A percentile compares a stretch with the other conserved stretches of the same genome.
Evolutionary conservation across 2,113 vertebrate species (phyloP).

Genomic region (Pholis gunnellus): DNA sequence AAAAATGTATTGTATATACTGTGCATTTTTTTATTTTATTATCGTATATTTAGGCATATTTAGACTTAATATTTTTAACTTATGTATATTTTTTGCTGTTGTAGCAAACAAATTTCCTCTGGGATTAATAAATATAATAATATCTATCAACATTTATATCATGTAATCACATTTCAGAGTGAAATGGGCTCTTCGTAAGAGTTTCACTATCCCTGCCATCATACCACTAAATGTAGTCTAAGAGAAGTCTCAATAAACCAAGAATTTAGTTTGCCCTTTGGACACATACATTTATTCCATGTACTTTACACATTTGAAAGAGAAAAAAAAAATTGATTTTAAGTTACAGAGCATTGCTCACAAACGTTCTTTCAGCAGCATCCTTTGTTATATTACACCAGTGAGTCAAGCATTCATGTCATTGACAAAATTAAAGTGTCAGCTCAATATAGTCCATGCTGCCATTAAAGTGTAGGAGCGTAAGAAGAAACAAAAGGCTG

Average conservation of each 20-base stretch:
- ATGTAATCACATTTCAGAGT: neutral
- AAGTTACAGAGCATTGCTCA: neutral
- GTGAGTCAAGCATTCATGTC: neutral
- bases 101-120: no score
- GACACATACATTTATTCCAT: slow-evolving; percentile 25
- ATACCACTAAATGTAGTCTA: neutral
- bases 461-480: neutral
- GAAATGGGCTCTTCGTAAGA: neutral
- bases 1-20: no score
- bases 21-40: no score
- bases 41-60: no score
- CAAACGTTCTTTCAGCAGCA: neutral
- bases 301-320: slow-evolving; percentile 9
- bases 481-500: neutral
- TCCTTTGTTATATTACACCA: neutral
- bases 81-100: no score
- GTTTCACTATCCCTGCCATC: neutral
- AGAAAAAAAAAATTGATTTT: neutral
- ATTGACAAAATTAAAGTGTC: neutral
- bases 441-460: neutral
- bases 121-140: no score
- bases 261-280: neutral
- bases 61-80: no score
- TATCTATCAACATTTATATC: no score
- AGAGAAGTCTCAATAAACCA: neutral